A percentile compares a stretch with the other conserved stretches of the same genome.
phyloP scores from a whole-genome alignment of 1,140 invertebrate species.

The Pomacea maculata region DNA sequence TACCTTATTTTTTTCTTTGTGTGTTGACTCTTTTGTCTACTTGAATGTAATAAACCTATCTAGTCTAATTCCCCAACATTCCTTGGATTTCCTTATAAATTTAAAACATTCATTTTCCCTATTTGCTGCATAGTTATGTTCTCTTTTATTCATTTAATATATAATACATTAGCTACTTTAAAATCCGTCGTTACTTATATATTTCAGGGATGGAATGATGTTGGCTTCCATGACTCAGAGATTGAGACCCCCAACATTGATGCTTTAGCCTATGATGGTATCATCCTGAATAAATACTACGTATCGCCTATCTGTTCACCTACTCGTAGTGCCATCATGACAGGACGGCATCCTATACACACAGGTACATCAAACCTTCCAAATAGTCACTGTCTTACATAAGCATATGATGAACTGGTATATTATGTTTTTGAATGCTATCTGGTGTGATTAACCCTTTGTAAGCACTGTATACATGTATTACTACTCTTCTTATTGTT shows the following conservation, averaged over 20 bases:
- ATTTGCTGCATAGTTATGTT: no score
- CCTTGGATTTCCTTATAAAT: no score
- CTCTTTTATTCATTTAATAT: no score
- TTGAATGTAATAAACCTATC: no score
- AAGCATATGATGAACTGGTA: no score
- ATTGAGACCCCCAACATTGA: slow-evolving; percentile 62
- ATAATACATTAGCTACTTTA: no score
- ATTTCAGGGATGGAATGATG: slow-evolving; percentile 86
- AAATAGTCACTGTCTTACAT: background rate
- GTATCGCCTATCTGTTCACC: slow-evolving; percentile 63
- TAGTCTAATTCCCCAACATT: no score
- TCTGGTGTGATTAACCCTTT: background rate
- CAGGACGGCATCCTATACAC: slow-evolving; percentile 57
- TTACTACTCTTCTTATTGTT: background rate
- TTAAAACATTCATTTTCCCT: no score
- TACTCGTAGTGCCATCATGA: slow-evolving; percentile 55
- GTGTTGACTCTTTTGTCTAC: no score
- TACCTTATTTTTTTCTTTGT: no score
- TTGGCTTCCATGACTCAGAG: slow-evolving; percentile 86
- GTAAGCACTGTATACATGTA: background rate
- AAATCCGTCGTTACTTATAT: no score
- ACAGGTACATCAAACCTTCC: slow-evolving; percentile 40
- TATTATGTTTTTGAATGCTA: no score
- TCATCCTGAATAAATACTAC: slow-evolving; percentile 63
- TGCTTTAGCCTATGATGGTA: slow-evolving; percentile 52